Conservation (phyloP, 2,797 vertebrate genomes). For the Hippopotamyrus pictus region DNA sequence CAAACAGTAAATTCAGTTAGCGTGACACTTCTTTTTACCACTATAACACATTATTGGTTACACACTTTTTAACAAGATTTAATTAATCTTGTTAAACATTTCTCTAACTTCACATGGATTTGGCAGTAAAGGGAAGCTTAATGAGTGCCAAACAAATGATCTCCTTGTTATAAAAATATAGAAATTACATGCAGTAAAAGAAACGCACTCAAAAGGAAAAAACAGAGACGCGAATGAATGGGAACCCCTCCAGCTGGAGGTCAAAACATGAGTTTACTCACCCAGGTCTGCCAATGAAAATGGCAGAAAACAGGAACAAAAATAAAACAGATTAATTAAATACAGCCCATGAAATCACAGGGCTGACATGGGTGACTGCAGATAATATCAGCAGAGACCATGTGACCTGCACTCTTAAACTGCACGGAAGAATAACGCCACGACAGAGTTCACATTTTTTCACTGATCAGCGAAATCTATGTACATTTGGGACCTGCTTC, state of each 20-base stretch:
- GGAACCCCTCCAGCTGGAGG: background rate
- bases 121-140: background rate
- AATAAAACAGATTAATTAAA: constrained; percentile 5
- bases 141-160: constrained; percentile 19
- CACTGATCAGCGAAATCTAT: background rate
- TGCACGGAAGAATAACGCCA: background rate
- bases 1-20: background rate
- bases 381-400: constrained; percentile 4
- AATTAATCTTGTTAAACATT: background rate
- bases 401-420: background rate
- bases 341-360: background rate
- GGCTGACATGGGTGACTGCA: background rate
- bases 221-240: constrained; percentile 5
- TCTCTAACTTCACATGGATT: background rate
- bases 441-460: background rate
- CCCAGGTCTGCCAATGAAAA: constrained; percentile 53
- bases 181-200: constrained; percentile 11
- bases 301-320: constrained; percentile 10
- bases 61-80: background rate
- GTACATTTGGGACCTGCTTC: background rate
- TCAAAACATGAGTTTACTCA: constrained; percentile 41
- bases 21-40: background rate
- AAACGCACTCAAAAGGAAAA: constrained; percentile 7
- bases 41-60: background rate
- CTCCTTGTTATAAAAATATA: constrained; percentile 1